Conservation (phyloP, 2,888 invertebrate genomes). For the Steinernema carpocapsae region DNA sequence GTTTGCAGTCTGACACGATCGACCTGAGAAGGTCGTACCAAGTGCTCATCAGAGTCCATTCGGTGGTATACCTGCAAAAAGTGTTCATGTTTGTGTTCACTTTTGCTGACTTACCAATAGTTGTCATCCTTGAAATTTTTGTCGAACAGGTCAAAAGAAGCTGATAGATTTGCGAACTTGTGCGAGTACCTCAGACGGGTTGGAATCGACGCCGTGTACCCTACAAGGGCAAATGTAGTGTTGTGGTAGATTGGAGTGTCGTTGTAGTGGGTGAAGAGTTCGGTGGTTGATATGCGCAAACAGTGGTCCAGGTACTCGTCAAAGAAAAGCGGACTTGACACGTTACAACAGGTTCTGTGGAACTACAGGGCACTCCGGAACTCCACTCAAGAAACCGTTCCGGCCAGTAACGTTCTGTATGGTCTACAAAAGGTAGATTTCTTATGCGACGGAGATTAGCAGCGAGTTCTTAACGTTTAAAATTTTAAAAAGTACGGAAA, state of each 20-base stretch:
- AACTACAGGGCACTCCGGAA: slow-evolving; percentile 38
- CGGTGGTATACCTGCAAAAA: slow-evolving; percentile 61
- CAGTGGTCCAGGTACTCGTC: slow-evolving; percentile 52
- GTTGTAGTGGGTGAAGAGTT: slow-evolving; percentile 63
- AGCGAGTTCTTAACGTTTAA: slow-evolving; percentile 37
- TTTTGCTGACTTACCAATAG: slow-evolving; percentile 38
- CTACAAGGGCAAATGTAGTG: slow-evolving; percentile 59
- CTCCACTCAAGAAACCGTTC: slow-evolving; percentile 63
- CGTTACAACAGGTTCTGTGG: slow-evolving; percentile 49
- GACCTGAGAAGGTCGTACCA: slow-evolving; percentile 66
- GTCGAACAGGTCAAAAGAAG: slow-evolving; percentile 56
- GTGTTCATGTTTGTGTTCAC: not conserved
- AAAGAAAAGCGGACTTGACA: slow-evolving; percentile 40
- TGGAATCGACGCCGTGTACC: slow-evolving; percentile 63
- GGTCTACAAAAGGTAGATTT: slow-evolving; percentile 56
- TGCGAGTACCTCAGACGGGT: slow-evolving; percentile 57
- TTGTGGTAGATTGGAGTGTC: slow-evolving; percentile 68
- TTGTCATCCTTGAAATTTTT: slow-evolving; percentile 34
- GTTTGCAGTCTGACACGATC: slow-evolving; percentile 63
- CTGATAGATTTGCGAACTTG: slow-evolving; percentile 56
- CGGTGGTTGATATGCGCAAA: slow-evolving; percentile 60
- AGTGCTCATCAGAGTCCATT: slow-evolving; percentile 60
- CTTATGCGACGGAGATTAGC: slow-evolving; percentile 48
- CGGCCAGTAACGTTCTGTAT: slow-evolving; percentile 61
- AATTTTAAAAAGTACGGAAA: no score